phyloP scores from a whole-genome alignment of 2,797 vertebrate species.

The Gymnodraco acuticeps region DNA sequence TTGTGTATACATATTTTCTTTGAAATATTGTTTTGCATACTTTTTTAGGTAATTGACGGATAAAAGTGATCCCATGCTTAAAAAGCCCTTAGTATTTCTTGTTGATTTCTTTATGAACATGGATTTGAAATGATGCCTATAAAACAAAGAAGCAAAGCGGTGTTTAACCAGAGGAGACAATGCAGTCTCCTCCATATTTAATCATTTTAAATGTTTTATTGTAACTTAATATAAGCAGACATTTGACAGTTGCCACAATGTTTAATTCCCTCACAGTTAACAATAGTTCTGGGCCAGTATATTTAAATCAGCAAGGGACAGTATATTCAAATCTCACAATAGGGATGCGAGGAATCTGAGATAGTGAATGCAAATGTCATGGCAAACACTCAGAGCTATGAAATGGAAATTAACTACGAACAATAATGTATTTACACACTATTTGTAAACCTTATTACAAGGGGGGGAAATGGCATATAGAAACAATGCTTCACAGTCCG shows the following conservation, averaged over 20 bases:
- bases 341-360: constrained; percentile 12
- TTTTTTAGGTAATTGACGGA: neutral
- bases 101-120: neutral
- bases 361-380: constrained; percentile 59
- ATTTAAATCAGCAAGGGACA: constrained; percentile 50
- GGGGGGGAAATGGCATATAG: neutral
- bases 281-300: constrained; percentile 1
- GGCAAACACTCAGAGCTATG: neutral
- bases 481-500: constrained; percentile 4
- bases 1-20: neutral
- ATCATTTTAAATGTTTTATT: neutral
- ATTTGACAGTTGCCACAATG: constrained; percentile 20
- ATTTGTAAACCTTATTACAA: neutral
- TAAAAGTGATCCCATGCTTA: neutral
- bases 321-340: constrained; percentile 49
- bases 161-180: neutral
- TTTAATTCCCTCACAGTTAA: constrained; percentile 8
- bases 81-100: neutral
- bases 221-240: neutral
- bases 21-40: too few relatives aligned
- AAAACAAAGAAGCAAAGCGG: neutral
- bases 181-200: neutral
- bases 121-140: neutral
- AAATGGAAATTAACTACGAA: neutral
- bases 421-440: neutral